Evolutionary conservation across 2,888 invertebrate species (phyloP).

Genomic region (Sarcophaga subvicina): DNA sequence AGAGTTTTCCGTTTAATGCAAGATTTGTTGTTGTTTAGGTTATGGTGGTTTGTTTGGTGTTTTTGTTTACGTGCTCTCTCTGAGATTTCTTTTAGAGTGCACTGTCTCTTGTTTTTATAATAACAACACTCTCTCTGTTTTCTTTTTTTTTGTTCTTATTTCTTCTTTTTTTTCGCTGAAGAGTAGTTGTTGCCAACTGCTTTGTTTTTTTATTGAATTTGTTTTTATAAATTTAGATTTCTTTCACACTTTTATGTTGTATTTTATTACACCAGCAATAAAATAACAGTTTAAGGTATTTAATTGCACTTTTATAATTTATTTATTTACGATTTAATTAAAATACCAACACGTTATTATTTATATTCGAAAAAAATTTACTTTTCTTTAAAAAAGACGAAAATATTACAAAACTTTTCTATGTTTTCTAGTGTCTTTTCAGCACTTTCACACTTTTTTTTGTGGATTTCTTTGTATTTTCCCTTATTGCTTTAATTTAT

Average conservation of each 20-base stretch:
- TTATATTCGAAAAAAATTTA: neutral
- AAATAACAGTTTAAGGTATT: neutral
- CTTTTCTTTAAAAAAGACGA: neutral
- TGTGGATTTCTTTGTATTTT: neutral
- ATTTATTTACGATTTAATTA: too few species aligned
- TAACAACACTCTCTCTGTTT: neutral
- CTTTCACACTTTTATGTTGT: conserved; percentile 6
- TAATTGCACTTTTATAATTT: conserved; percentile 28
- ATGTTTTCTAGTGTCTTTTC: neutral
- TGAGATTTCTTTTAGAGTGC: neutral
- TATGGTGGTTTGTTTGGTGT: neutral
- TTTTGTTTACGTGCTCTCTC: conserved; percentile 1
- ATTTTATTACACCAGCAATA: neutral
- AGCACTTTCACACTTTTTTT: neutral
- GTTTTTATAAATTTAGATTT: conserved; percentile 28
- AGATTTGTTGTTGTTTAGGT: neutral
- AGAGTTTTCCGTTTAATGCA: neutral
- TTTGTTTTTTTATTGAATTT: conserved; percentile 25
- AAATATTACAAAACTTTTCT: too few species aligned
- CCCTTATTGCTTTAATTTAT: neutral
- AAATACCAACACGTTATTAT: too few species aligned
- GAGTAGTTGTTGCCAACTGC: conserved; percentile 51
- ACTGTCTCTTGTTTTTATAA: too few species aligned
- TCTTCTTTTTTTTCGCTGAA: neutral
- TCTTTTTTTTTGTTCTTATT: neutral